These are phyloP conservation scores for Melanotaenia trifasciata DNA, from an alignment of 2,797 vertebrate genomes.

Conservation along the genomic window DNA sequence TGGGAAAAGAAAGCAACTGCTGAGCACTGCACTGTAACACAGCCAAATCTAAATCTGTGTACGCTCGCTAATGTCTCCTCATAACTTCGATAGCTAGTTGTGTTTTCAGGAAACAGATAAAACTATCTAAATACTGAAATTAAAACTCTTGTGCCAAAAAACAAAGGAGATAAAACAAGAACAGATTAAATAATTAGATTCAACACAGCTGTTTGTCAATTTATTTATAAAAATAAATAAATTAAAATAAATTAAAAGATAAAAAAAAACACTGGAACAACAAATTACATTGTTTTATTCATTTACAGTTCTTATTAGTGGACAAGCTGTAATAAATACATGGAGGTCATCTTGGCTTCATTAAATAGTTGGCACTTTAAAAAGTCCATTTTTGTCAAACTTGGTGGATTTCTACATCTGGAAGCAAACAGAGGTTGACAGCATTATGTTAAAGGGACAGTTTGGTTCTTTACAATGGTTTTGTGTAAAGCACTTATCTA, in stretches of 20 bases:
- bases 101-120: background rate
- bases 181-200: too few species aligned
- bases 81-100: background rate
- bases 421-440: background rate
- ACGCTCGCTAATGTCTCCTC: slow-evolving; percentile 15
- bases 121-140: too few species aligned
- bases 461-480: background rate
- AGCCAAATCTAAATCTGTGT: slow-evolving; percentile 19
- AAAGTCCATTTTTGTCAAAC: background rate
- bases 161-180: too few species aligned
- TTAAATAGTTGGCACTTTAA: background rate
- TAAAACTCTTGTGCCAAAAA: too few species aligned
- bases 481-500: background rate
- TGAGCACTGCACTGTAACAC: slow-evolving; percentile 20
- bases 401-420: background rate
- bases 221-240: too few species aligned
- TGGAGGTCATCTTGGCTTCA: background rate
- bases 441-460: background rate
- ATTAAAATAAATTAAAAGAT: too few species aligned
- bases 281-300: background rate
- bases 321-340: background rate
- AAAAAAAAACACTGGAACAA: background rate
- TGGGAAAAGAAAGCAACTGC: slow-evolving; percentile 46
- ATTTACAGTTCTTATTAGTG: background rate
- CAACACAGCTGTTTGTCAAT: too few species aligned